Conservation (phyloP, 2,888 invertebrate genomes). For the Eutolmus rufibarbis region DNA sequence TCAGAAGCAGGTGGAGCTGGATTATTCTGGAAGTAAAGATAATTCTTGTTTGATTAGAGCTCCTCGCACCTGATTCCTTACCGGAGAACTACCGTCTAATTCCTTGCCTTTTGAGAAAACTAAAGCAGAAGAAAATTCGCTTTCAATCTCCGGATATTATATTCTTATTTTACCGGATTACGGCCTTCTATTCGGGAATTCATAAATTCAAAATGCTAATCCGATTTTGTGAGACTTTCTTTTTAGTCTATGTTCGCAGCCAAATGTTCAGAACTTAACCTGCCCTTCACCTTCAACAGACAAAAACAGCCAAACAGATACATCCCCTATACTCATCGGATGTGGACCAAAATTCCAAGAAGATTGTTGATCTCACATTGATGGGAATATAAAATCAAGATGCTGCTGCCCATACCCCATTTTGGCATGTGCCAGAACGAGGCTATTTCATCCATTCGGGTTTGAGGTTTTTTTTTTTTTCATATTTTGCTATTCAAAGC, state of each 20-base stretch:
- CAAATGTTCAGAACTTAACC: neutral
- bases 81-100: neutral
- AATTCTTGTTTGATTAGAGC: neutral
- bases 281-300: neutral
- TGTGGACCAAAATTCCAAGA: neutral
- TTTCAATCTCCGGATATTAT: neutral
- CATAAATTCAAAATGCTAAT: neutral
- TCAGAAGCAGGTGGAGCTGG: neutral
- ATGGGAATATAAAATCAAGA: constrained; percentile 12
- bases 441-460: neutral
- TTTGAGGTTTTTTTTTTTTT: neutral
- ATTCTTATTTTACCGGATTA: neutral
- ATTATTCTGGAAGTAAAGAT: neutral
- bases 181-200: neutral
- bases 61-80: neutral
- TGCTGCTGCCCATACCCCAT: neutral
- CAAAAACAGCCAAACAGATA: neutral
- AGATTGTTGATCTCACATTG: constrained; percentile 9
- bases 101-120: neutral
- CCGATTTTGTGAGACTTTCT: neutral
- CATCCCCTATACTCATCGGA: neutral
- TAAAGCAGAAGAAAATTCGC: neutral
- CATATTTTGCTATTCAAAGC: neutral
- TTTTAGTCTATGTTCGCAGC: neutral
- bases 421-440: neutral